phyloP scores from a whole-genome alignment of 2,797 vertebrate species.

The Gymnothorax reevesii region DNA sequence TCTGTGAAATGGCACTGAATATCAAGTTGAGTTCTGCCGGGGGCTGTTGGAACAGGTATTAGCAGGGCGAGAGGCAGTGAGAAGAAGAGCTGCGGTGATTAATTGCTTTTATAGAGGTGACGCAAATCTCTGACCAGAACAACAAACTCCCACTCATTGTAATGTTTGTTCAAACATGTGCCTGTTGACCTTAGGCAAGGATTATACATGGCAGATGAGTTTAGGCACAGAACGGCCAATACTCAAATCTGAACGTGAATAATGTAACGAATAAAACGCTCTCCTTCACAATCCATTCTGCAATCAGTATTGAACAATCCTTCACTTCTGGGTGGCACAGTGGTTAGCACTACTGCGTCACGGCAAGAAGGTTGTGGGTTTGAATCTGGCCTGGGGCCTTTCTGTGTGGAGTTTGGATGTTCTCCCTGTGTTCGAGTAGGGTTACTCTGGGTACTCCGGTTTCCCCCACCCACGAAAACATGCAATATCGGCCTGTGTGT shows the following conservation, averaged over 20 bases:
- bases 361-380: too few species aligned
- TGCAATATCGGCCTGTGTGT: too few species aligned
- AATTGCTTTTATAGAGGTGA: constrained; percentile 6
- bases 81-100: constrained; percentile 14
- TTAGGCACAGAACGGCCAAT: not conserved
- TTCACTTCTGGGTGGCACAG: too few species aligned
- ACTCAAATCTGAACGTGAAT: not conserved
- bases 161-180: not conserved
- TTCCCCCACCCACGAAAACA: too few species aligned
- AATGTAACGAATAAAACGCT: not conserved
- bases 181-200: not conserved
- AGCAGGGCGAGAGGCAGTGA: not conserved
- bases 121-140: constrained; percentile 20
- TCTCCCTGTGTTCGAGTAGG: too few species aligned
- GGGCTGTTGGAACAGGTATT: constrained; percentile 14
- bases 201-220: not conserved
- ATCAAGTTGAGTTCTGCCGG: not conserved
- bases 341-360: too few species aligned
- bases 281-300: not conserved
- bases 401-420: too few species aligned
- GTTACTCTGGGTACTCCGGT: too few species aligned
- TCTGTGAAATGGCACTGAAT: constrained; percentile 4
- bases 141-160: constrained; percentile 8
- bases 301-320: not conserved
- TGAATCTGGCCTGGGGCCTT: too few species aligned